A percentile compares a stretch with the other conserved stretches of the same genome.
These are phyloP conservation scores for Eurytoma californica DNA, from an alignment of 2,888 invertebrate genomes.

Conservation along the genomic window DNA sequence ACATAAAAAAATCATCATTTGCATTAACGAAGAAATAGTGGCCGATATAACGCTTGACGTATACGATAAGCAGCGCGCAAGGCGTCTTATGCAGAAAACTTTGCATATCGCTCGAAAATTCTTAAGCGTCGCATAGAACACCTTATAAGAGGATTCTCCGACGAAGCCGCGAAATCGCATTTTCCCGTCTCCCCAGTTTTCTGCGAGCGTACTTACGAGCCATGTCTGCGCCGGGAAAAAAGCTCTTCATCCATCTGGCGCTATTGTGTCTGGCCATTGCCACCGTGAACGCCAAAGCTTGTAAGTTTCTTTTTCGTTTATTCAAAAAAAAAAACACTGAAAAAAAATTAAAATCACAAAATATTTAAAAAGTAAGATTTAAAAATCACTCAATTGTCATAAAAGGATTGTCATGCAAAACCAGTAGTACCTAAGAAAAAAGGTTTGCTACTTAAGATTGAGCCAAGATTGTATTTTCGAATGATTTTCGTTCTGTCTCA, in stretches of 20 bases:
- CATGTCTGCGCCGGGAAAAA: not conserved
- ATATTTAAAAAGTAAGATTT: not conserved
- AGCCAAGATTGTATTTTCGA: too few relatives aligned
- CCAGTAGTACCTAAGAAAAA: too few relatives aligned
- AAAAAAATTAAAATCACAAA: not conserved
- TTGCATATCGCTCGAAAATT: conserved; percentile 38
- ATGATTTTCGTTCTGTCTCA: too few relatives aligned
- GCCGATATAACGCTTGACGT: conserved; percentile 10
- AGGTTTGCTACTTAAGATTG: too few relatives aligned
- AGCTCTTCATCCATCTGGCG: not conserved
- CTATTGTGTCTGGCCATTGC: not conserved
- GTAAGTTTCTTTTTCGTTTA: conserved; percentile 22
- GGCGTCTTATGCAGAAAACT: not conserved
- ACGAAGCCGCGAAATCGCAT: too few relatives aligned
- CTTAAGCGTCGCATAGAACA: not conserved
- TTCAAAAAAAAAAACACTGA: not conserved
- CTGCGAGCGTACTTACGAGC: not conserved
- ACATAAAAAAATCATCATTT: not conserved
- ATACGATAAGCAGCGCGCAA: conserved; percentile 10
- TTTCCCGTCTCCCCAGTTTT: not conserved
- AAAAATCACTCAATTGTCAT: too few relatives aligned
- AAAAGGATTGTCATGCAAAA: too few relatives aligned
- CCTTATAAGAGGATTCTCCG: conserved; percentile 32
- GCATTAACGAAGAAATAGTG: not conserved
- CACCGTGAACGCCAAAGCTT: not conserved